Evolutionary conservation across 2,797 vertebrate species (phyloP), one percentile per base, ranked within the genome.

Genomic region (Eospalax fontanierii): DNA sequence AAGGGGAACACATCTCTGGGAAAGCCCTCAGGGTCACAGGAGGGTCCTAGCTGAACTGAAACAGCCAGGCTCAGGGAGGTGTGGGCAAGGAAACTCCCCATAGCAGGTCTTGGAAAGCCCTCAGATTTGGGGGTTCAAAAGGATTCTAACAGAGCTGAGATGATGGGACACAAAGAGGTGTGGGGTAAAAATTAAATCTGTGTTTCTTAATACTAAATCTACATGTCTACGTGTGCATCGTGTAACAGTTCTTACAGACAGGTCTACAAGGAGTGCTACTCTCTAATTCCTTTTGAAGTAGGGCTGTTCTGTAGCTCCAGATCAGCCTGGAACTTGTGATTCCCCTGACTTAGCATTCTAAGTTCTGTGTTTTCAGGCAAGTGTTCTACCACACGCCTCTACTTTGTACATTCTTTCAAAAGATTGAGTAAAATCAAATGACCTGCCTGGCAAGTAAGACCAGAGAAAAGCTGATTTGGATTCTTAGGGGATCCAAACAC

Each of bases 151-250:
- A 50, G 46, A 50, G 46, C 46, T 50, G 46, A 50, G 46, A 50
- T 50, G 46, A 11, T 11, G 46, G 46, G n/a, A n/a, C n/a, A 11
- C 50, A 54, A 12, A 14, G 50, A 12, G 50, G 14, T 2, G 50
- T 9, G 50, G 50, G 7, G 24, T 50, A 14, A 89, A 93, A 80
- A 40, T 50, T 30, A n/a, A 33, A 68, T n/a, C 40, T 65, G 40
- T 76, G 30, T 46, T 57, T 73, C 24, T 50, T 35, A 46, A 68
- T 54, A 70, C 18, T 22, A 50, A 73, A 33, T 2, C 9, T 14
- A 85, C 1, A 9, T 4, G 33, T 54, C 7, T 66, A 71, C 22
- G 40, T 50, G 3, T 70, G 1, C 0, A 3, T 16, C 4, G 3
- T 9, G 16, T n/a, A 19, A 38, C 7, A 40, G 73, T 82, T 50